Conservation (phyloP, 2,888 invertebrate species). For the Acanthosepion esculentum region DNA sequence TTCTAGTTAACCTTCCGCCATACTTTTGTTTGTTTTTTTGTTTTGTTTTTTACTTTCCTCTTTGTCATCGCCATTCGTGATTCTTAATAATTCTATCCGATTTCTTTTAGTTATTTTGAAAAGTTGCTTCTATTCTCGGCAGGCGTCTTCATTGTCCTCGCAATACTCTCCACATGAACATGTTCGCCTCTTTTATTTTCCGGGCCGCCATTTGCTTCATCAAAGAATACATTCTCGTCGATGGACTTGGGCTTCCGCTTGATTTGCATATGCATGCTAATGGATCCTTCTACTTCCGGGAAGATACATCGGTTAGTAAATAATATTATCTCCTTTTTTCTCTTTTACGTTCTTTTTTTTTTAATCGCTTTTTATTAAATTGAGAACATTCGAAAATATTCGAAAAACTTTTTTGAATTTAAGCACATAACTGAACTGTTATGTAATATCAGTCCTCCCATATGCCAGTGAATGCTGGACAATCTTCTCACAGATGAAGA, state of each 20-base stretch:
- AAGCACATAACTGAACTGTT: too few species aligned
- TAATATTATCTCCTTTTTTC: not conserved
- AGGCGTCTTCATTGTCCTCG: conserved; percentile 82
- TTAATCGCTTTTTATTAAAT: too few species aligned
- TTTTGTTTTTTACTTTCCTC: not conserved
- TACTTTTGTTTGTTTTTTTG: too few species aligned
- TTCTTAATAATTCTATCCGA: not conserved
- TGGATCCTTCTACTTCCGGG: conserved; percentile 56
- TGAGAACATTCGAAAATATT: too few species aligned
- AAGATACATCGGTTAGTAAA: conserved; percentile 61
- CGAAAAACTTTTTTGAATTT: too few species aligned
- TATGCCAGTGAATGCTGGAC: too few species aligned
- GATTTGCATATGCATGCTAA: conserved; percentile 57
- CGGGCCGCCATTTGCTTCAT: conserved; percentile 80
- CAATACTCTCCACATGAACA: conserved; percentile 82
- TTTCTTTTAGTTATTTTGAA: not conserved
- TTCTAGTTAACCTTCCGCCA: too few species aligned
- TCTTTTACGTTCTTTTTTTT: not conserved
- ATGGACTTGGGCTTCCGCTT: conserved; percentile 63
- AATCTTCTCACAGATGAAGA: too few species aligned
- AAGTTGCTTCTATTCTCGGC: conserved; percentile 53
- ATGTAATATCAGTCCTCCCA: too few species aligned
- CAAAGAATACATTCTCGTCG: conserved; percentile 79
- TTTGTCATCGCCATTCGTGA: not conserved
- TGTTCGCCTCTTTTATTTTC: conserved; percentile 82